A percentile compares a stretch with the other conserved stretches of the same genome.
phyloP scores from a whole-genome alignment of 2,113 vertebrate genomes.

The Antennarius striatus region DNA sequence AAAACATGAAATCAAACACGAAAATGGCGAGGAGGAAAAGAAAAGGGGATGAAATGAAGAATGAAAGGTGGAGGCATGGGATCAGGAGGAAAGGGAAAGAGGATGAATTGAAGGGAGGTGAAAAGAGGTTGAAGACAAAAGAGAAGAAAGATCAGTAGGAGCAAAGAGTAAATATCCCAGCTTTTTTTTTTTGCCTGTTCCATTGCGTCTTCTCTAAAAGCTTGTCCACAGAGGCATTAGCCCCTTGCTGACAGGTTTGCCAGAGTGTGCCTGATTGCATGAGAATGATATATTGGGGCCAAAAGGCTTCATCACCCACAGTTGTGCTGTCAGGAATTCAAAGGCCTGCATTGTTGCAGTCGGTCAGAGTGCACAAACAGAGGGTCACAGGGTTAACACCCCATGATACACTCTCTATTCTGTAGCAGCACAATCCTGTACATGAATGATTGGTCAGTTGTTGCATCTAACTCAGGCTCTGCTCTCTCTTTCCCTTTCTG shows the following conservation, averaged over 20 bases:
- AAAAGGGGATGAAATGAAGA: background rate
- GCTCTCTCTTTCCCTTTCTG: background rate
- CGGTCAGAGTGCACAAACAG: constrained; percentile 58
- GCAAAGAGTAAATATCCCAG: constrained; percentile 58
- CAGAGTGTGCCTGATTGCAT: constrained; percentile 53
- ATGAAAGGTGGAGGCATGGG: background rate
- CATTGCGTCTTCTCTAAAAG: constrained; percentile 59
- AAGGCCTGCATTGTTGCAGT: constrained; percentile 62
- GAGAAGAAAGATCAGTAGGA: constrained; percentile 23
- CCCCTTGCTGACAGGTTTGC: constrained; percentile 49
- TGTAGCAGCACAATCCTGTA: constrained; percentile 44
- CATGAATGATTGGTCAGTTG: constrained; percentile 51
- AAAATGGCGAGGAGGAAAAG: background rate
- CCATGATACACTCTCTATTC: constrained; percentile 51
- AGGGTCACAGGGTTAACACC: constrained; percentile 61
- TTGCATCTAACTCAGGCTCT: constrained; percentile 35
- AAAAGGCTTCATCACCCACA: constrained; percentile 68
- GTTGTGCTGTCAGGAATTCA: constrained; percentile 70
- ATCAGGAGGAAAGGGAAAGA: constrained; percentile 30
- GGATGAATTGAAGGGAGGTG: constrained; percentile 14
- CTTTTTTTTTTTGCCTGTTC: constrained; percentile 47
- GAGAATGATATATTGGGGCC: constrained; percentile 60
- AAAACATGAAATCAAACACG: constrained; percentile 33
- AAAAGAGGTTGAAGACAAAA: constrained; percentile 15
- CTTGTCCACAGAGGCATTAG: constrained; percentile 66